These are phyloP conservation scores for Sylvia atricapilla DNA, from an alignment of 2,113 vertebrate genomes.

Conservation along the genomic window DNA sequence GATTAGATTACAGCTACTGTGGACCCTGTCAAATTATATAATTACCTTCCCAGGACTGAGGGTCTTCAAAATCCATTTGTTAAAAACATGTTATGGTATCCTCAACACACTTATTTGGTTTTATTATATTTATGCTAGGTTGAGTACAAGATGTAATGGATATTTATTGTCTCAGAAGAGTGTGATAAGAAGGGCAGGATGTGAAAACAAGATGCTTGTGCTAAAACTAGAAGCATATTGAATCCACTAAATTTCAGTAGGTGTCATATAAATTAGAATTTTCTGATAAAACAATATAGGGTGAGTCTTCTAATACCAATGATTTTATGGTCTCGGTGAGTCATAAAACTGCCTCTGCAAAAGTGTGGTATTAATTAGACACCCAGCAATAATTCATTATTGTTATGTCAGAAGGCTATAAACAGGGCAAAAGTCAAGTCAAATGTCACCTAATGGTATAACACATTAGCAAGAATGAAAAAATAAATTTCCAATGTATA, in stretches of 20 bases:
- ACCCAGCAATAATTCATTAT: constrained; percentile 23
- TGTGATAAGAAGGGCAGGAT: not conserved
- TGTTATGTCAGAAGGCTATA: not conserved
- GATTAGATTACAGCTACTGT: constrained; percentile 13
- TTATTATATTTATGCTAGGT: not conserved
- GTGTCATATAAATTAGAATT: constrained; percentile 50
- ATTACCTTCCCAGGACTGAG: not conserved
- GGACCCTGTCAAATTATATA: not conserved
- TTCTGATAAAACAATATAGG: constrained; percentile 31
- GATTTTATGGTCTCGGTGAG: constrained; percentile 21
- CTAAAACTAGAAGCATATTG: constrained; percentile 23
- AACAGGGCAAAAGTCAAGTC: not conserved
- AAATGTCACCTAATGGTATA: not conserved
- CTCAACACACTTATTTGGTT: not conserved
- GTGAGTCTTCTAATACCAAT: constrained; percentile 30
- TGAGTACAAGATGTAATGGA: not conserved
- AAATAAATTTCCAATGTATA: not conserved
- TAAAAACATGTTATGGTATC: not conserved
- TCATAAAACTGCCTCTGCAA: constrained; percentile 47
- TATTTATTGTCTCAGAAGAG: constrained; percentile 35
- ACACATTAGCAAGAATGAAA: not conserved
- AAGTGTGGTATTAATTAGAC: constrained; percentile 53
- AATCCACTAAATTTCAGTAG: constrained; percentile 20
- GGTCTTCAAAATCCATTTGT: constrained; percentile 8
- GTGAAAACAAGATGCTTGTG: constrained; percentile 42